Evolutionary conservation across 1,140 invertebrate species (phyloP), one percentile per base, ranked within the genome.

Genomic region (Frieseomelitta varia): DNA sequence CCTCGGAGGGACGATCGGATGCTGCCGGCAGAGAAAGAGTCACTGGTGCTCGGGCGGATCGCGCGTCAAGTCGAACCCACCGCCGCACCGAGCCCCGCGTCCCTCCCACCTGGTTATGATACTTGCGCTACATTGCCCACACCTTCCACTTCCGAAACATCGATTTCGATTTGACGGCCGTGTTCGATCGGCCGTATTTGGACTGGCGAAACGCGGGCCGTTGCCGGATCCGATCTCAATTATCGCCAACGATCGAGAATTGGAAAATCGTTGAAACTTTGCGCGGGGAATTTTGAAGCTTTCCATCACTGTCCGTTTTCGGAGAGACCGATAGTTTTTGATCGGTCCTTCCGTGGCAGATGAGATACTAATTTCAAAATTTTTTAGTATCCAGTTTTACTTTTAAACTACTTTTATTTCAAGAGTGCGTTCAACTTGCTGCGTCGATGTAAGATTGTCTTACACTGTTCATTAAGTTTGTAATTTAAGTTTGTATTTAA

Each of bases 1-100:
- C 34, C 19, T 63, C 84, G 34, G 85, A 75, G 34, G 85, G 75
- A 79, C 90, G 90, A 87, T 92, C 90, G 91, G 93, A 94, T 94
- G 90, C 93, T 89, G 90, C 92, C 93, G 91, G 82, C 92, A 89
- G 90, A 87, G 93, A 92, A 93, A 91, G 84, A 91, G 89, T 94
- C 91, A 94, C 93, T 94, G 93, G 91, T 93, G 91, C 87, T 68
- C 58, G 85, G 87, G 87, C 89, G 68, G 91, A 92, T 93, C 92
- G 88, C 85, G 84, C 89, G 90, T 91, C 91, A 90, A 90, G 89
- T 90, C 83, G 86, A 92, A 92, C 91, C 93, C 90, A 89, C 73
- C 30, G 56, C 71, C 55, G 84, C 65, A 63, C 77, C 56, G 75
- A 89, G 79, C 77, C 86, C 71, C 56, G 24, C 87, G 88, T 85